Evolutionary conservation across 2,113 vertebrate species (phyloP).

Genomic region (Boleophthalmus pectinirostris): DNA sequence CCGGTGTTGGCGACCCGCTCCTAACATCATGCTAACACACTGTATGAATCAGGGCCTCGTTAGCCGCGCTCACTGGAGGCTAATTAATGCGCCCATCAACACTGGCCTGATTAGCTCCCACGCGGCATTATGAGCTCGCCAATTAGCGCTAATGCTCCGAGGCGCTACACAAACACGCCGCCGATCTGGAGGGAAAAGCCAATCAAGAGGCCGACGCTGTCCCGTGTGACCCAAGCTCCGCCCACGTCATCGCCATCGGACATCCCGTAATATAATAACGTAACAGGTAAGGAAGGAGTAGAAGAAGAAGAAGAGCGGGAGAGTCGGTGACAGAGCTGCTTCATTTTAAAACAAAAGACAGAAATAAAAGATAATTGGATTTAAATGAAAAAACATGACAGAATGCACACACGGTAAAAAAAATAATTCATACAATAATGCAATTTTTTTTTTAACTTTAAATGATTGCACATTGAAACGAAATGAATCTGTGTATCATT

Average conservation of each 20-base stretch:
- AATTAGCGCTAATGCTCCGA: slow-evolving; percentile 80
- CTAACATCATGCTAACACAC: slow-evolving; percentile 57
- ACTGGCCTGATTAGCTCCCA: slow-evolving; percentile 79
- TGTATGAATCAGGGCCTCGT: slow-evolving; percentile 75
- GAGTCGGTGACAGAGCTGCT: too few species aligned
- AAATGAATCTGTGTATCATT: too few species aligned
- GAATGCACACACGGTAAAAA: too few species aligned
- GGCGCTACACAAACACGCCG: slow-evolving; percentile 79
- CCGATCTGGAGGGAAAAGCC: slow-evolving; percentile 68
- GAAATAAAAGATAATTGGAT: too few species aligned
- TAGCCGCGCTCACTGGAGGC: slow-evolving; percentile 79
- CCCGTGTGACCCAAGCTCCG: slow-evolving; percentile 33
- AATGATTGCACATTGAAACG: too few species aligned
- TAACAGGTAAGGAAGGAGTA: background rate
- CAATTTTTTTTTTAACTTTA: too few species aligned
- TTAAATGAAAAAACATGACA: too few species aligned
- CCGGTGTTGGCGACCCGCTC: slow-evolving; percentile 44
- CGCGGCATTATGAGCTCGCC: slow-evolving; percentile 81
- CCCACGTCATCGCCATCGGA: background rate
- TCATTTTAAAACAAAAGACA: too few species aligned
- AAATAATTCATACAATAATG: too few species aligned
- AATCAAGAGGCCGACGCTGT: slow-evolving; percentile 48
- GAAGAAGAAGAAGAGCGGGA: too few species aligned
- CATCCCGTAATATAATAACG: background rate
- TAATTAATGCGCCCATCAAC: slow-evolving; percentile 81